A percentile compares a stretch with the other conserved stretches of the same genome.
These are phyloP conservation scores for Apodemus speciosus DNA, from an alignment of 2,113 vertebrate species.

Conservation along the genomic window DNA sequence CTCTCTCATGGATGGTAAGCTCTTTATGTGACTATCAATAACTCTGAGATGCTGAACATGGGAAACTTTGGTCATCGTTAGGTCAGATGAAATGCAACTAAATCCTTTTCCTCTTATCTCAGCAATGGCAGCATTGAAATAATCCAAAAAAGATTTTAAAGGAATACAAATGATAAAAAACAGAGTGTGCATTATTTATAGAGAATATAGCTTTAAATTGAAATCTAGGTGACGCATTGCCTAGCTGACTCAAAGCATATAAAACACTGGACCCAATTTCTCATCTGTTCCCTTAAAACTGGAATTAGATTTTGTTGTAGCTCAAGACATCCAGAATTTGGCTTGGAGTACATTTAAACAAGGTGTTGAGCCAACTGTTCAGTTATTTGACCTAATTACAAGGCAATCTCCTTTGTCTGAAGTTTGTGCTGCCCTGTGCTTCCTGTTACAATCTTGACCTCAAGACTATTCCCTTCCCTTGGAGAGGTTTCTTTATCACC, in stretches of 20 bases:
- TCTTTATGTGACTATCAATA: not conserved
- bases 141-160: not conserved
- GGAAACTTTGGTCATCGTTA: not conserved
- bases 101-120: not conserved
- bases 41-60: not conserved
- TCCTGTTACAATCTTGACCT: not conserved
- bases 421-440: not conserved
- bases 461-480: not conserved
- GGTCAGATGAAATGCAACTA: constrained; percentile 8
- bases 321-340: not conserved
- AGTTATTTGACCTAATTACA: not conserved
- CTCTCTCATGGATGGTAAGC: not conserved
- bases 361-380: not conserved
- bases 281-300: not conserved
- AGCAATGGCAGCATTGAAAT: not conserved
- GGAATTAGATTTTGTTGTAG: not conserved
- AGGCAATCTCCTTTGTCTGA: not conserved
- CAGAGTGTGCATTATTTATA: not conserved
- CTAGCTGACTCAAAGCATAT: not conserved
- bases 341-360: not conserved
- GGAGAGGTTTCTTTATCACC: not conserved
- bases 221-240: not conserved
- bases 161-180: not conserved
- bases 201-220: not conserved
- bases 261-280: not conserved